Conservation (phyloP, 2,797 vertebrate species). For the Pyrocephalus nanus region DNA sequence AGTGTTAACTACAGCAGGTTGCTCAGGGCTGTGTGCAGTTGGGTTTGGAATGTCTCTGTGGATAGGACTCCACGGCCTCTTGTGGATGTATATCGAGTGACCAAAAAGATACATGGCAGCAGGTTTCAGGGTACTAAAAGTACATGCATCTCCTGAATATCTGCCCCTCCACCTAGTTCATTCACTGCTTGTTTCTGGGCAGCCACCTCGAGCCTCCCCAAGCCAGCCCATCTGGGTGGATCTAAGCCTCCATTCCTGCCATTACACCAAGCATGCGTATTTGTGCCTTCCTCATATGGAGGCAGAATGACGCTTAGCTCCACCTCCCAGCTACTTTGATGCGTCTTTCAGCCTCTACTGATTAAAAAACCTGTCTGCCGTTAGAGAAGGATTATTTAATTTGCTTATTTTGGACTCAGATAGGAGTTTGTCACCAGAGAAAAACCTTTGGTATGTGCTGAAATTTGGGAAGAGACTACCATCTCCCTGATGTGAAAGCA, state of each 20-base stretch:
- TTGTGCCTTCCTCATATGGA: background rate
- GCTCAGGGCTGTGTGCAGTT: background rate
- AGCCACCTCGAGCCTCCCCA: background rate
- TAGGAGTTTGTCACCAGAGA: background rate
- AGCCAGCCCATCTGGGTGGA: background rate
- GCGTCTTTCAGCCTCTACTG: background rate
- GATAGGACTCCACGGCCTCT: background rate
- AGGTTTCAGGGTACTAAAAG: background rate
- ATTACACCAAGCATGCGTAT: rapidly evolving
- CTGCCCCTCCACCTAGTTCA: background rate
- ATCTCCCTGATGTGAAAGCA: background rate
- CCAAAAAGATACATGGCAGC: background rate
- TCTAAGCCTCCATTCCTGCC: background rate
- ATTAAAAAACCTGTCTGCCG: background rate
- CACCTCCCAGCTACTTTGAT: background rate
- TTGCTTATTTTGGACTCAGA: background rate
- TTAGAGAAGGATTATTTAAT: background rate
- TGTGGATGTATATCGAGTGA: background rate
- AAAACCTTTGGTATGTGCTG: background rate
- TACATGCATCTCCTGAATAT: background rate
- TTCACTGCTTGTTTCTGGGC: background rate
- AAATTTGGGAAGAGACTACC: background rate
- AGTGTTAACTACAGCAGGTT: background rate
- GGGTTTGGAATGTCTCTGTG: background rate
- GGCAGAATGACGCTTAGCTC: background rate